Conservation (phyloP, 2,113 vertebrate genomes). For the Proterorhinus semilunaris region DNA sequence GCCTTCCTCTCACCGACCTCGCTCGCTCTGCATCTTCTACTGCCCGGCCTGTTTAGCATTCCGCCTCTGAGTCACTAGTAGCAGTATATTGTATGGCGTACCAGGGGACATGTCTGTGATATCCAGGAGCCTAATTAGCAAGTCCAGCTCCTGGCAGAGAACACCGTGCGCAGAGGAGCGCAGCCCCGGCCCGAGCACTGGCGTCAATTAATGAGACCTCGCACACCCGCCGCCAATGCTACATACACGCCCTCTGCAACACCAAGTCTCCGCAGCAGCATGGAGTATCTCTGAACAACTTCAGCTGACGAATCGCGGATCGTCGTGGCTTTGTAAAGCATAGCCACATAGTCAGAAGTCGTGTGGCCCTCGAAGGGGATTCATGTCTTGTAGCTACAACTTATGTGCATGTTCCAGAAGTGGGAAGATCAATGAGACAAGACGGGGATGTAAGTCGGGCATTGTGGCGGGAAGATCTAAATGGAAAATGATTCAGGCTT, state of each 20-base stretch:
- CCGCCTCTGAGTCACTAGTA: conserved; percentile 51
- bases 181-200: conserved; percentile 52
- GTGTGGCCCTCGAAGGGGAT: conserved; percentile 49
- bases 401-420: conserved; percentile 29
- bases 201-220: conserved; percentile 76
- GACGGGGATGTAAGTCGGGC: conserved; percentile 26
- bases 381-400: conserved; percentile 28
- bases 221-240: conserved; percentile 62
- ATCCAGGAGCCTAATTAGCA: conserved; percentile 78
- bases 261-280: conserved; percentile 41
- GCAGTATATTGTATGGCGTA: conserved; percentile 56
- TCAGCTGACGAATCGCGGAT: conserved; percentile 40
- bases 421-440: conserved; percentile 35
- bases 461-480: conserved; percentile 20
- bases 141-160: conserved; percentile 70
- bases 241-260: conserved; percentile 56
- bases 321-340: conserved; percentile 35
- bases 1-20: conserved; percentile 7
- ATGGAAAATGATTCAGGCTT: conserved; percentile 27
- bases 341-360: conserved; percentile 25
- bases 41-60: conserved; percentile 36
- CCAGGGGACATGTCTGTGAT: conserved; percentile 72
- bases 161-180: conserved; percentile 63
- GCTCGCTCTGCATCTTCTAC: conserved; percentile 17
- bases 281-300: conserved; percentile 44